Conservation (phyloP, 2,113 vertebrate genomes). For the Zootoca vivipara region DNA sequence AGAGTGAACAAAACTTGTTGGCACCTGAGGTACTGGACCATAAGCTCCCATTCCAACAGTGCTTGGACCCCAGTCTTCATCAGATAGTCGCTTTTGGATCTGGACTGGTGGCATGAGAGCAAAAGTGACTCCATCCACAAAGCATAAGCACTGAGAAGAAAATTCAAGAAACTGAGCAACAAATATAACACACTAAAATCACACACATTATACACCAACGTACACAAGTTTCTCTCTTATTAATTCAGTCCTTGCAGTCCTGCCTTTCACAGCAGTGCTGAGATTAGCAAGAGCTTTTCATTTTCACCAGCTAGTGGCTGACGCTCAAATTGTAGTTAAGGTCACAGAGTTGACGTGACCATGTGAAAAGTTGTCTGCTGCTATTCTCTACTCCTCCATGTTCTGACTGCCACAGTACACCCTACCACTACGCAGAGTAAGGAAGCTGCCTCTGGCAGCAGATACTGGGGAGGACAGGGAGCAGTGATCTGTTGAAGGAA, state of each 20-base stretch:
- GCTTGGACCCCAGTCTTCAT: constrained; percentile 81
- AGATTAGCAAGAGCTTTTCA: neutral
- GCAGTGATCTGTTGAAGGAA: too few species aligned
- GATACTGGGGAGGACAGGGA: too few species aligned
- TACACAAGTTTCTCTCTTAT: neutral
- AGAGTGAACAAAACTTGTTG: neutral
- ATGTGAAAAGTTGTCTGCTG: neutral
- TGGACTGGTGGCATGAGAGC: constrained; percentile 83
- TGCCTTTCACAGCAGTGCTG: neutral
- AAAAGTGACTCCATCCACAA: constrained; percentile 83
- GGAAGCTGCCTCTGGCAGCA: too few species aligned
- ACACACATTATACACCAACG: neutral
- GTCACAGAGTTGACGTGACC: too few species aligned
- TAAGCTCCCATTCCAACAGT: constrained; percentile 87
- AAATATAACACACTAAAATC: neutral
- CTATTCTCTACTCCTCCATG: neutral
- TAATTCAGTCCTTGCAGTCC: neutral
- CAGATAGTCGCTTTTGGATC: constrained; percentile 82
- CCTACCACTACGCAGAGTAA: too few species aligned
- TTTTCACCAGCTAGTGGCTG: neutral
- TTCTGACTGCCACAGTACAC: too few species aligned
- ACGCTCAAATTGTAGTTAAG: neutral
- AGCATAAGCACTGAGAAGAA: constrained; percentile 82
- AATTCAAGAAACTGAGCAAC: neutral
- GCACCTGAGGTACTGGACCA: constrained; percentile 86